Evolutionary conservation across 2,797 vertebrate genomes (phyloP).

Genomic region (Acanthis flammea): DNA sequence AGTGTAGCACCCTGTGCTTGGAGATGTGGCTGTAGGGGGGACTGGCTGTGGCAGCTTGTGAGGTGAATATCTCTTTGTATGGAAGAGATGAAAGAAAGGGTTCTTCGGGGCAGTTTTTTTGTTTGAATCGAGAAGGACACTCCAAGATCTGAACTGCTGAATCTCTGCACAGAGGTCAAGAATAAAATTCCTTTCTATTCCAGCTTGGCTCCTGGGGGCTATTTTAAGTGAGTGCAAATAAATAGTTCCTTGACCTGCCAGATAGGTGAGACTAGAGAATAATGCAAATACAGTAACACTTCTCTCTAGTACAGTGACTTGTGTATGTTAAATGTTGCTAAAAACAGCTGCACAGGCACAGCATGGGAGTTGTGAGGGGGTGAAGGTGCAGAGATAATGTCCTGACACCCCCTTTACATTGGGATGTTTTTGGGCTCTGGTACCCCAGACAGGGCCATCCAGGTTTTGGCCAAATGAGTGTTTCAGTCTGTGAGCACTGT

Average conservation of each 20-base stretch:
- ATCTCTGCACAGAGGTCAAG: background rate
- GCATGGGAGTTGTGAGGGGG: background rate
- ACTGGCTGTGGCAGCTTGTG: background rate
- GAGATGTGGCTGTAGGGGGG: background rate
- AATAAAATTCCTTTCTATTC: background rate
- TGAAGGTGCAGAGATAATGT: background rate
- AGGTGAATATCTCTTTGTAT: background rate
- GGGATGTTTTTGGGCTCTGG: background rate
- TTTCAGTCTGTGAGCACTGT: background rate
- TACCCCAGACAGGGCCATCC: background rate
- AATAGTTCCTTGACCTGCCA: background rate
- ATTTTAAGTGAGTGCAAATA: background rate
- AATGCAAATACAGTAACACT: background rate
- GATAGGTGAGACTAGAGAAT: background rate
- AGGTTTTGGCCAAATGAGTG: fast-evolving
- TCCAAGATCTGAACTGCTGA: background rate
- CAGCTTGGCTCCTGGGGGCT: background rate
- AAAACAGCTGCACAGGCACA: background rate
- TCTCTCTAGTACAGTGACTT: background rate
- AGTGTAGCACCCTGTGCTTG: background rate
- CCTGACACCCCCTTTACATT: background rate
- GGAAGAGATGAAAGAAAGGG: background rate
- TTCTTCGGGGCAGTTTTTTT: background rate
- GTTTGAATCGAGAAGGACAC: background rate
- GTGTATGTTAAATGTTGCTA: background rate